phyloP scores from a whole-genome alignment of 2,113 vertebrate genomes.

The Amblyopsis rosae region DNA sequence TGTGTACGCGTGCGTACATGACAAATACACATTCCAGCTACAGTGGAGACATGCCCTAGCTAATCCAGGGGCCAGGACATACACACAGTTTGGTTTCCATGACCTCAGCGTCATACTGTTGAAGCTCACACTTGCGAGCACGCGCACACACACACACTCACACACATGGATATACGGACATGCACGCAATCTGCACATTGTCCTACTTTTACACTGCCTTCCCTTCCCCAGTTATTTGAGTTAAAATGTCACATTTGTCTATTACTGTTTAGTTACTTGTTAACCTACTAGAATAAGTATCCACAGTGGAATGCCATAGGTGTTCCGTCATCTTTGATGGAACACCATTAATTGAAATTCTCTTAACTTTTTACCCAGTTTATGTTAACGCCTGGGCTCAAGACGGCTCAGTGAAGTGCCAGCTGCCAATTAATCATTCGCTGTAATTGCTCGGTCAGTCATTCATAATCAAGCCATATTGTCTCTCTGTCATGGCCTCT shows the following conservation, averaged over 20 bases:
- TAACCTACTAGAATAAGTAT: slow-evolving; percentile 39
- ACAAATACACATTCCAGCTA: slow-evolving; percentile 53
- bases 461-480: slow-evolving; percentile 16
- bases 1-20: not conserved
- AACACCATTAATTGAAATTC: slow-evolving; percentile 52
- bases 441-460: slow-evolving; percentile 63
- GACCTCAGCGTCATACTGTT: slow-evolving; percentile 63
- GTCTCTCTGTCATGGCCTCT: not conserved
- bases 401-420: slow-evolving; percentile 64
- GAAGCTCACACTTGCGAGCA: slow-evolving; percentile 16
- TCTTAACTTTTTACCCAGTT: slow-evolving; percentile 31
- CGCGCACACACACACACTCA: slow-evolving; percentile 15
- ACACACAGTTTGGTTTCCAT: slow-evolving; percentile 66
- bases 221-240: not conserved
- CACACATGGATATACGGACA: slow-evolving; percentile 2
- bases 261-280: slow-evolving; percentile 48
- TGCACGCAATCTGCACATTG: slow-evolving; percentile 4
- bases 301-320: slow-evolving; percentile 48
- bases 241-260: slow-evolving; percentile 46
- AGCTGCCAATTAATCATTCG: slow-evolving; percentile 63
- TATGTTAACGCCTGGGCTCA: slow-evolving; percentile 39
- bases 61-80: slow-evolving; percentile 57
- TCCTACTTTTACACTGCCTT: slow-evolving; percentile 6
- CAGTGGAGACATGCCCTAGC: slow-evolving; percentile 57
- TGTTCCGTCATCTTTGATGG: slow-evolving; percentile 54